These are phyloP conservation scores for Idaea straminata DNA, from an alignment of 2,888 invertebrate genomes.

Conservation along the genomic window DNA sequence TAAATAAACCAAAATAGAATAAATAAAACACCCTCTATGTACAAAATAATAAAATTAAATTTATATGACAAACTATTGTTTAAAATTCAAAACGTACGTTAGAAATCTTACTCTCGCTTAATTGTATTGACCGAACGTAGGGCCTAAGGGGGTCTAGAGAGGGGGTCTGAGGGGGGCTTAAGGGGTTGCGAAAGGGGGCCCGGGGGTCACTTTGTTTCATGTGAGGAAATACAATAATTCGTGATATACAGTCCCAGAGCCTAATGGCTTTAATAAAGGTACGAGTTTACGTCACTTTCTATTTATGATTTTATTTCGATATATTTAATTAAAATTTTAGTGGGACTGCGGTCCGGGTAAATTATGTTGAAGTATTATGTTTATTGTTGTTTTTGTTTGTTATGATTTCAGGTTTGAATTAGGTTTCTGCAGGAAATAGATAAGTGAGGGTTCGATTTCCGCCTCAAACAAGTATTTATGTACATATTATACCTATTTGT, in stretches of 20 bases:
- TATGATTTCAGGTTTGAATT: constrained; percentile 24
- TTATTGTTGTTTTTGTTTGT: constrained; percentile 36
- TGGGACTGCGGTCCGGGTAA: constrained; percentile 28
- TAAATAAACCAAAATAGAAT: background rate
- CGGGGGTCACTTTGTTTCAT: constrained; percentile 46
- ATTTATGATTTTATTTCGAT: constrained; percentile 77
- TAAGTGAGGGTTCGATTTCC: background rate
- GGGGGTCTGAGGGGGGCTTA: constrained; percentile 22
- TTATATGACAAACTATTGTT: constrained; percentile 79
- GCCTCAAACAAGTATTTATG: too few relatives aligned
- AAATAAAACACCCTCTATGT: constrained; percentile 46
- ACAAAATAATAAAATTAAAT: constrained; percentile 70
- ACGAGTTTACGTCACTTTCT: constrained; percentile 64
- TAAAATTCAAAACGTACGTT: constrained; percentile 78
- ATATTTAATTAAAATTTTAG: constrained; percentile 78
- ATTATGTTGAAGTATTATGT: constrained; percentile 22
- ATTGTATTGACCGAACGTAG: constrained; percentile 74
- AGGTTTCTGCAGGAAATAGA: constrained; percentile 17
- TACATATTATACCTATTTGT: too few relatives aligned
- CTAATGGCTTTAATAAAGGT: constrained; percentile 79
- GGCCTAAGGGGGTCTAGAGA: constrained; percentile 44
- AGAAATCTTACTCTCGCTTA: constrained; percentile 74
- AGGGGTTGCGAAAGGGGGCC: constrained; percentile 31
- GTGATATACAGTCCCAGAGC: constrained; percentile 61
- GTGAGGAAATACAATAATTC: constrained; percentile 66